Conservation (phyloP, 2,797 vertebrate species). For the Hylomyscus alleni region DNA sequence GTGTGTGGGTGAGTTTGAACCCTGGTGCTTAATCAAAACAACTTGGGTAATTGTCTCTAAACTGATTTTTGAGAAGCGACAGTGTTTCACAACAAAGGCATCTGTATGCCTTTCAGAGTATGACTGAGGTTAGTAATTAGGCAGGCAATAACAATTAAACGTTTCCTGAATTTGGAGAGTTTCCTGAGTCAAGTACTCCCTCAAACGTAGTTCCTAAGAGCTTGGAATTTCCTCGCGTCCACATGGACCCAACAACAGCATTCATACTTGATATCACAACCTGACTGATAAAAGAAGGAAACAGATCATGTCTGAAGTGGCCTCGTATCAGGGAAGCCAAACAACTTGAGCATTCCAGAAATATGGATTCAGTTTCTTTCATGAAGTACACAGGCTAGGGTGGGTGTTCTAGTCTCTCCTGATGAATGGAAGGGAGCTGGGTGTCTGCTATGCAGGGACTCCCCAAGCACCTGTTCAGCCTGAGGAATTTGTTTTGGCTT, state of each 20-base stretch:
- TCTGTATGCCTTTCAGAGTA: slow-evolving; percentile 26
- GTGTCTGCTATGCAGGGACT: neutral
- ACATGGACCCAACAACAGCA: neutral
- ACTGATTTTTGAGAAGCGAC: slow-evolving; percentile 40
- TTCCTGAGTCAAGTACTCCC: slow-evolving; percentile 25
- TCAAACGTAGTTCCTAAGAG: neutral
- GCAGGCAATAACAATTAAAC: slow-evolving; percentile 27
- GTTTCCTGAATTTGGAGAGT: slow-evolving; percentile 56
- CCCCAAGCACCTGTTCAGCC: neutral
- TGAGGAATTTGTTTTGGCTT: neutral
- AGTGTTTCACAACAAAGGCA: slow-evolving; percentile 1
- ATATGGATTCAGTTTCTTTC: neutral
- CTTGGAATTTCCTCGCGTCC: neutral
- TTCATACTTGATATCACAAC: neutral
- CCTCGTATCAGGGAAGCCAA: neutral
- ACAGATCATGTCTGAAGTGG: slow-evolving; percentile 49
- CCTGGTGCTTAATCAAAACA: slow-evolving; percentile 19
- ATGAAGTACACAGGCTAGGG: neutral
- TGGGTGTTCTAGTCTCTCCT: neutral
- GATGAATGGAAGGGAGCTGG: neutral
- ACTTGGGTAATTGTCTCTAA: slow-evolving; percentile 60
- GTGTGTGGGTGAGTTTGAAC: slow-evolving; percentile 18
- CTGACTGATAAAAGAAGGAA: slow-evolving; percentile 13
- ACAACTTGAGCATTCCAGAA: slow-evolving; percentile 10
- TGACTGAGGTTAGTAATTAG: slow-evolving; percentile 42